A percentile compares a stretch with the other conserved stretches of the same genome.
phyloP scores from a whole-genome alignment of 2,797 vertebrate species.

The Myotis findleyi region DNA sequence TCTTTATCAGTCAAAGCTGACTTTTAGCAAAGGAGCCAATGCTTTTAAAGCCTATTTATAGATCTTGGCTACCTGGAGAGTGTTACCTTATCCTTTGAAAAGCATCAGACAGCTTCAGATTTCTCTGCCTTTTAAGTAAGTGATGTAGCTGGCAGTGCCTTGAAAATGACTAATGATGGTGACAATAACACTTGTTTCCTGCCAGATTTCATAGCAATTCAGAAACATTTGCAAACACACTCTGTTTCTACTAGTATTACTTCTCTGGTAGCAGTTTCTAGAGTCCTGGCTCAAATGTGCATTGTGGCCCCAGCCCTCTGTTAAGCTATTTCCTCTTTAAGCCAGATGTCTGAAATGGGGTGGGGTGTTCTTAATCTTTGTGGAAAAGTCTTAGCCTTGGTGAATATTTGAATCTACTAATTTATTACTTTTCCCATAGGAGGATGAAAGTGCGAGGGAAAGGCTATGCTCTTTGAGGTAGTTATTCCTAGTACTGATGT shows the following conservation, averaged over 20 bases:
- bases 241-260: background rate
- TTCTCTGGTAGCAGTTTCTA: background rate
- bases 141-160: conserved; percentile 69
- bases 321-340: background rate
- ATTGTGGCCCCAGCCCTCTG: background rate
- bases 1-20: background rate
- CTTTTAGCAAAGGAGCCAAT: conserved; percentile 74
- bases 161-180: background rate
- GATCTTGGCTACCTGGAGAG: conserved; percentile 68
- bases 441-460: background rate
- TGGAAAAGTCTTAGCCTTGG: background rate
- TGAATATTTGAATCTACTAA: background rate
- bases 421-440: background rate
- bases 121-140: conserved; percentile 67
- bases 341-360: background rate
- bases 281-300: background rate
- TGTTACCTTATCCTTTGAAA: conserved; percentile 79
- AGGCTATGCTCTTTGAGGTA: background rate
- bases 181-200: background rate
- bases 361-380: background rate
- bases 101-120: conserved; percentile 72
- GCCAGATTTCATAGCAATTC: background rate
- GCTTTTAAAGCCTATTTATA: conserved; percentile 83
- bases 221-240: background rate
- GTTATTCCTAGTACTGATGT: background rate